Base-by-base conservation (phyloP, 2,797 vertebrate species). In the Phalloptychus januarius region DNA sequence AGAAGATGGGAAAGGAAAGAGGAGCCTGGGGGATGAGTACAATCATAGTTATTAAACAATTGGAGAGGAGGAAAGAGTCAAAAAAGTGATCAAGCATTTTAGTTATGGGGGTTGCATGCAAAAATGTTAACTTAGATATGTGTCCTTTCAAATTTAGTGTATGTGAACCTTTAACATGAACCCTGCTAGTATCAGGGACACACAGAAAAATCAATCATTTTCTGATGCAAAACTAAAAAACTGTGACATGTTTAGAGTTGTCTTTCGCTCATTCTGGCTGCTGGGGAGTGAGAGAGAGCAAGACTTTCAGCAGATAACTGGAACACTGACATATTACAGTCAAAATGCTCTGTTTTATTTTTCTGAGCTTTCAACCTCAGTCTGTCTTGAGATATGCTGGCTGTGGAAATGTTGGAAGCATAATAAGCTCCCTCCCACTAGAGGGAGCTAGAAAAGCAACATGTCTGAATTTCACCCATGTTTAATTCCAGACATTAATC, bases 361-460 rank as follows among this genome's bases (percentile, higher is more conserved):
- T 70, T 70, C 25, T 15, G 67, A 70, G 13, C 11, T n/a, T 69
- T 69, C 23, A 69, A 69, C 11, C 40, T 70, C 23, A 40, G 3
- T 48, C 52, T 70, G 31, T 52, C 11, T 40, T 16, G 20, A 25
- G 0, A 40, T 42, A 10, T 31, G 23, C 23, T n/a, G 23, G 71
- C 23, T 73, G 33, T 50, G 15, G 63, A 69, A 67, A 67, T 40
- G 36, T 38, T 67, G 33, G 36, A 36, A 40, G 33, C 3, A 20
- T 12, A 15, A 44, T 65, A 5, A 67, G n/a, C n/a, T n/a, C n/a
- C n/a, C n/a, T n/a, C 20, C 33, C 54, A 28, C 25, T 16, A 65
- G 18, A 65, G 71, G 70, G 84, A 83, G 75, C 79, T 38, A 71
- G 54, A 70, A 82, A 75, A 79, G 63, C 33, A 44, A 42, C 80